These are phyloP conservation scores for Microplitis demolitor DNA, from an alignment of 1,140 invertebrate species.

Conservation along the genomic window DNA sequence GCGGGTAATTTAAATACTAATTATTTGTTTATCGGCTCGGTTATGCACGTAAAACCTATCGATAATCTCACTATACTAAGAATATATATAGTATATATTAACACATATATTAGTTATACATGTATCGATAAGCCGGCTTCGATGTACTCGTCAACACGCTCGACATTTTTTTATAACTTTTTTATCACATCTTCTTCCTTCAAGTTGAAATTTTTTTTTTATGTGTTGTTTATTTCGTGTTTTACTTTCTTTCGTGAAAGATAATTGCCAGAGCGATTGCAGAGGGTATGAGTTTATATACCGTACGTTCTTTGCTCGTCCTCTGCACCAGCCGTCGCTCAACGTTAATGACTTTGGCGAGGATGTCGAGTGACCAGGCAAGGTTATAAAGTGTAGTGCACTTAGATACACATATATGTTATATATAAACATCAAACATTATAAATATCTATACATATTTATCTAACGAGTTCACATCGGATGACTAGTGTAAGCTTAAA, in stretches of 20 bases:
- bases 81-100: too few species aligned
- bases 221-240: slow-evolving; percentile 4
- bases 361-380: not conserved
- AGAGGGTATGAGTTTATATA: slow-evolving; percentile 7
- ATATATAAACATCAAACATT: too few species aligned
- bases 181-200: not conserved
- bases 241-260: slow-evolving; percentile 7
- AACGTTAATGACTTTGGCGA: slow-evolving; percentile 17
- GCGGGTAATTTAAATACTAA: slow-evolving; percentile 47
- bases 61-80: slow-evolving; percentile 9
- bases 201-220: not conserved
- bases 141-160: slow-evolving; percentile 14
- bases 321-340: slow-evolving; percentile 8
- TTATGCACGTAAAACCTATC: slow-evolving; percentile 22
- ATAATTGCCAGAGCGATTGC: slow-evolving; percentile 36
- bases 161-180: too few species aligned
- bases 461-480: too few species aligned
- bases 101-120: not conserved
- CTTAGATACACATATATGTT: too few species aligned
- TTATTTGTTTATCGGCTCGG: slow-evolving; percentile 54
- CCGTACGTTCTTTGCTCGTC: not conserved
- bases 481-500: too few species aligned
- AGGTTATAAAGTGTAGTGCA: not conserved
- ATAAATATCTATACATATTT: too few species aligned
- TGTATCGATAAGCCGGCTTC: slow-evolving; percentile 34